Percentiles rank a stretch among this genome's conserved stretches.
Evolutionary conservation across 2,113 vertebrate species (phyloP).

Genomic region (Mus musculus): DNA sequence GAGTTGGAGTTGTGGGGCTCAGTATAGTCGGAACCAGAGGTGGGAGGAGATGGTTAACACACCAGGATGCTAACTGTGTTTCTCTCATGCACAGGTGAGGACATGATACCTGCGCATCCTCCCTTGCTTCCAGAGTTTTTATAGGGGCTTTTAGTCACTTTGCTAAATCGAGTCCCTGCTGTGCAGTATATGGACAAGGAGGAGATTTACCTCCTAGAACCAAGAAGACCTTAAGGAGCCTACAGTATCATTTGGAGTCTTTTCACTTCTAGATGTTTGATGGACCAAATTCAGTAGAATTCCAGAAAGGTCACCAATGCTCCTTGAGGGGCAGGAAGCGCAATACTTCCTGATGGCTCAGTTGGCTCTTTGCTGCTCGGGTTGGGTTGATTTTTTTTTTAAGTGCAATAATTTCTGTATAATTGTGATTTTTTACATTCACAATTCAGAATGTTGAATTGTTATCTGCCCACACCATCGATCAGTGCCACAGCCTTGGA

Average conservation of each 20-base stretch:
- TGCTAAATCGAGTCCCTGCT: slow-evolving; percentile 82
- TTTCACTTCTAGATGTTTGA: slow-evolving; percentile 85
- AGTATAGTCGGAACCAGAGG: background rate
- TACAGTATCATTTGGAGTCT: slow-evolving; percentile 89
- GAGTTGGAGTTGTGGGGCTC: background rate
- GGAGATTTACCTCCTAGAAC: slow-evolving; percentile 81
- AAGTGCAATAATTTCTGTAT: slow-evolving; percentile 82
- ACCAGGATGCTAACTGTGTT: slow-evolving; percentile 30
- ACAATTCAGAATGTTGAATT: slow-evolving; percentile 69
- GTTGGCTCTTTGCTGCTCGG: slow-evolving; percentile 72
- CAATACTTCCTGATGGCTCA: slow-evolving; percentile 58
- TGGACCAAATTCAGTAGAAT: slow-evolving; percentile 84
- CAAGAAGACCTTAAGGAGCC: slow-evolving; percentile 92
- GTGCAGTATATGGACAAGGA: slow-evolving; percentile 79
- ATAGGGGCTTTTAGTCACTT: slow-evolving; percentile 77
- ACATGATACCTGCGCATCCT: slow-evolving; percentile 83
- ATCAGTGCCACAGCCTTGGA: slow-evolving; percentile 76
- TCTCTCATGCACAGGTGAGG: slow-evolving; percentile 81
- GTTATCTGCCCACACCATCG: slow-evolving; percentile 79
- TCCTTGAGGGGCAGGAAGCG: slow-evolving; percentile 68
- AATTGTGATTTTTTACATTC: slow-evolving; percentile 74
- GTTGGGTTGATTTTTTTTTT: slow-evolving; percentile 75
- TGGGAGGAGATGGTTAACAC: background rate
- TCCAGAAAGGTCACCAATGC: slow-evolving; percentile 69
- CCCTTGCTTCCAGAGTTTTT: slow-evolving; percentile 86